A percentile compares a stretch with the other conserved stretches of the same genome.
These are phyloP conservation scores for Xylota sylvarum DNA, from an alignment of 2,888 invertebrate genomes.

Conservation along the genomic window DNA sequence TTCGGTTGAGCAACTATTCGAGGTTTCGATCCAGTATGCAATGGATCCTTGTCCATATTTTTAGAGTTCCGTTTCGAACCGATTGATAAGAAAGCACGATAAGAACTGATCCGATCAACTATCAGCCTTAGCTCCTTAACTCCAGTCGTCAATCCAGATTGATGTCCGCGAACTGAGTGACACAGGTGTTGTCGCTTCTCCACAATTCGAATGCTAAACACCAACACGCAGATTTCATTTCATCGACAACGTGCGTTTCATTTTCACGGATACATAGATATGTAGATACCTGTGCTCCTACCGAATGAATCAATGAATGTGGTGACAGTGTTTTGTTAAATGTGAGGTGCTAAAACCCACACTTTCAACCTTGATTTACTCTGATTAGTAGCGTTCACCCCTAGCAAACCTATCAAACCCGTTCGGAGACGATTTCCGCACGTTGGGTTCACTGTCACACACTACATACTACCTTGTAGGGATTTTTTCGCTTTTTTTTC, in stretches of 20 bases:
- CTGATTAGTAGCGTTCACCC: constrained; percentile 51
- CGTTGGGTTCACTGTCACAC: neutral
- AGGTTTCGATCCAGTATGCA: constrained; percentile 15
- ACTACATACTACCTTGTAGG: neutral
- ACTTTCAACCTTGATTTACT: constrained; percentile 50
- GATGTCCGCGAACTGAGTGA: constrained; percentile 17
- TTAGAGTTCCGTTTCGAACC: neutral
- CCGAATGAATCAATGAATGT: constrained; percentile 28
- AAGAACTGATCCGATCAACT: constrained; percentile 35
- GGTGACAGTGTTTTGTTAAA: constrained; percentile 23
- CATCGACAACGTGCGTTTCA: constrained; percentile 4
- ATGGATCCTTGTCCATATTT: constrained; percentile 50
- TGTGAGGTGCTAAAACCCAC: constrained; percentile 58
- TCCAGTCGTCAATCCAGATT: constrained; percentile 12
- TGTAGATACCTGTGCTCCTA: constrained; percentile 7
- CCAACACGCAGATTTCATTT: neutral
- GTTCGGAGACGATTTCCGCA: constrained; percentile 17
- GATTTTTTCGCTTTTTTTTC: constrained; percentile 2
- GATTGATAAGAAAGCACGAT: constrained; percentile 20
- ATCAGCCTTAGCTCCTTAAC: neutral
- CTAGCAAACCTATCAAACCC: constrained; percentile 6
- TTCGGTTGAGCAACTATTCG: constrained; percentile 24
- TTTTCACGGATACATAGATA: neutral
- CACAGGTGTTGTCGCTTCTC: constrained; percentile 2
- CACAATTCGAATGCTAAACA: constrained; percentile 1